phyloP scores from a whole-genome alignment of 1,140 invertebrate genomes.

The Drosophila teissieri region DNA sequence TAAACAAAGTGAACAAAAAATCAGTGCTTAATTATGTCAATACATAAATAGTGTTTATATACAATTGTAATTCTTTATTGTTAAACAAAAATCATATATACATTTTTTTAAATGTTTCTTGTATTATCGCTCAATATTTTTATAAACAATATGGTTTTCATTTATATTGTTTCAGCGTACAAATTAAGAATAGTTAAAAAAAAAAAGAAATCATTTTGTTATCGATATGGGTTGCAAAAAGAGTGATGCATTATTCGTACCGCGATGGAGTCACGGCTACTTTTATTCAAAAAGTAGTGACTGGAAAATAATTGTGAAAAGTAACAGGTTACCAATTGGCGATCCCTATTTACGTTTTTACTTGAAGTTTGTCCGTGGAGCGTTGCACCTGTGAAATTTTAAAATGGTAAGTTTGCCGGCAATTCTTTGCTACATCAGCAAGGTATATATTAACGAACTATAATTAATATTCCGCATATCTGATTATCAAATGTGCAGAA shows the following conservation, averaged over 20 bases:
- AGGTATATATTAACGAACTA: conserved; percentile 10
- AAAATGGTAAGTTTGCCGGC: conserved; percentile 31
- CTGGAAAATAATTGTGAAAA: conserved; percentile 17
- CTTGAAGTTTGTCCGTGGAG: conserved; percentile 27
- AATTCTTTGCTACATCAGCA: neutral
- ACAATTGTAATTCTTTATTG: too few species aligned
- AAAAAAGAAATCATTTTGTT: neutral
- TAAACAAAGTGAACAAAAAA: too few species aligned
- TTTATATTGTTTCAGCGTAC: too few species aligned
- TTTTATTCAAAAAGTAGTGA: conserved; percentile 8
- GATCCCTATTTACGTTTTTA: conserved; percentile 33
- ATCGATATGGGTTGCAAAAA: neutral
- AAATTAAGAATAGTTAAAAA: neutral
- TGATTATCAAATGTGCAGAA: neutral
- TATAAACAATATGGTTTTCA: too few species aligned
- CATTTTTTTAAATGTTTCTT: too few species aligned
- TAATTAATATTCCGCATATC: conserved; percentile 30
- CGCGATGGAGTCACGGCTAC: conserved; percentile 2
- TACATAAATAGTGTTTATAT: too few species aligned
- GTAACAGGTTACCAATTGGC: conserved; percentile 17
- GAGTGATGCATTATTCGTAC: neutral
- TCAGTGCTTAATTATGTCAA: too few species aligned
- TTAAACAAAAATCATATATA: too few species aligned
- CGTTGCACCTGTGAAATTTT: conserved; percentile 21
- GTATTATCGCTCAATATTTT: too few species aligned